Evolutionary conservation across 2,113 vertebrate species (phyloP).

Genomic region (Vulpes lagopus): DNA sequence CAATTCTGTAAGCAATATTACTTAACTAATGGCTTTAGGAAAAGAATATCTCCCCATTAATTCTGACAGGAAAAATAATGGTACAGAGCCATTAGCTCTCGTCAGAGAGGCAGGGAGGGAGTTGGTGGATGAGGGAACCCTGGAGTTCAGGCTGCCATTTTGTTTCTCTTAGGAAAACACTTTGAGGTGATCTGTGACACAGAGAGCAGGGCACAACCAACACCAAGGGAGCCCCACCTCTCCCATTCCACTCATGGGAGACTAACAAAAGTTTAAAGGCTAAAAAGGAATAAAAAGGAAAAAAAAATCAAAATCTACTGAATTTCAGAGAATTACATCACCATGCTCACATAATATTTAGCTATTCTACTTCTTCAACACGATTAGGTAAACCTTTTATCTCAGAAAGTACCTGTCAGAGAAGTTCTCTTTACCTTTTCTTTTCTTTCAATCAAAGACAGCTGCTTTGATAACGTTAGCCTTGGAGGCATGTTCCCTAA

Average conservation of each 20-base stretch:
- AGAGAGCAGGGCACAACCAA: not conserved
- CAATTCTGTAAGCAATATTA: slow-evolving; percentile 68
- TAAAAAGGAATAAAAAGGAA: not conserved
- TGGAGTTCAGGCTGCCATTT: slow-evolving; percentile 55
- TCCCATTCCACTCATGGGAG: not conserved
- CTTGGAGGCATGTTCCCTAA: slow-evolving; percentile 20
- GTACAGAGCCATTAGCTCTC: slow-evolving; percentile 51
- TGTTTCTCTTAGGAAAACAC: slow-evolving; percentile 25
- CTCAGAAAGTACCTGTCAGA: not conserved
- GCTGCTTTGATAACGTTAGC: not conserved
- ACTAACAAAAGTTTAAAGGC: not conserved
- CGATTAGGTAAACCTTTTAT: not conserved
- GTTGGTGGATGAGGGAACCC: not conserved
- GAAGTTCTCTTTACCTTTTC: not conserved
- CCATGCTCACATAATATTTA: not conserved
- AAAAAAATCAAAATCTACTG: not conserved
- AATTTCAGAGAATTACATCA: not conserved
- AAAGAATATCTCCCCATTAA: slow-evolving; percentile 75
- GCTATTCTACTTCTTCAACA: not conserved
- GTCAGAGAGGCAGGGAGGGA: not conserved
- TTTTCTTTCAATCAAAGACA: not conserved
- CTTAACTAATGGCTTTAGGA: slow-evolving; percentile 76
- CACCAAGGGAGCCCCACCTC: too few species aligned
- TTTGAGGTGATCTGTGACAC: not conserved
- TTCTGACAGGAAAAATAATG: slow-evolving; percentile 79